A percentile compares a stretch with the other conserved stretches of the same genome.
Evolutionary conservation across 1,140 invertebrate genomes (phyloP).

Genomic region (Pomacea maculata): DNA sequence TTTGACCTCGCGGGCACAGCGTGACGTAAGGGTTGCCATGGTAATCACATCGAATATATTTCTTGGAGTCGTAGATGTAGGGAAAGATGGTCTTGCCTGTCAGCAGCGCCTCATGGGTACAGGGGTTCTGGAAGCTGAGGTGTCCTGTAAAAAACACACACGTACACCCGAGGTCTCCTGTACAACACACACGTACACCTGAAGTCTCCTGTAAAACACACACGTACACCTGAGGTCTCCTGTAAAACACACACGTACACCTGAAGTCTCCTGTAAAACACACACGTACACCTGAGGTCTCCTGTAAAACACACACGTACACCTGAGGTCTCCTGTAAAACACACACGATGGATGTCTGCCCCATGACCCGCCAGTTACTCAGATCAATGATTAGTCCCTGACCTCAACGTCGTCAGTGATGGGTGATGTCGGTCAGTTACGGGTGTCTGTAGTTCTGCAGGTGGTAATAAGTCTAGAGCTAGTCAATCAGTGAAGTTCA

Average conservation of each 20-base stretch:
- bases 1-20: constrained; percentile 18
- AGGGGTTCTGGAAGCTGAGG: constrained; percentile 12
- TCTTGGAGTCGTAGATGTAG: constrained; percentile 3
- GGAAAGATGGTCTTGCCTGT: constrained; percentile 1
- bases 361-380: no score
- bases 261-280: background rate
- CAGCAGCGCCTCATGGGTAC: background rate
- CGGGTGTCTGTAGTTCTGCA: no score
- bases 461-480: no score
- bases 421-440: no score
- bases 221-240: background rate
- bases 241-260: background rate
- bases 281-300: background rate
- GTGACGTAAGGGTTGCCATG: constrained; percentile 20
- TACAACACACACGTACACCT: no score
- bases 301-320: no score
- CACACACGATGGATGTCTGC: no score
- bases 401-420: no score
- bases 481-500: no score
- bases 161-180: background rate
- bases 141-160: background rate
- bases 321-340: background rate
- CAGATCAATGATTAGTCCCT: no score
- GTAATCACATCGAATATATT: constrained; percentile 23
- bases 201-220: background rate